Evolutionary conservation across 2,797 vertebrate genomes (phyloP).

Genomic region (Numenius phaeopus): DNA sequence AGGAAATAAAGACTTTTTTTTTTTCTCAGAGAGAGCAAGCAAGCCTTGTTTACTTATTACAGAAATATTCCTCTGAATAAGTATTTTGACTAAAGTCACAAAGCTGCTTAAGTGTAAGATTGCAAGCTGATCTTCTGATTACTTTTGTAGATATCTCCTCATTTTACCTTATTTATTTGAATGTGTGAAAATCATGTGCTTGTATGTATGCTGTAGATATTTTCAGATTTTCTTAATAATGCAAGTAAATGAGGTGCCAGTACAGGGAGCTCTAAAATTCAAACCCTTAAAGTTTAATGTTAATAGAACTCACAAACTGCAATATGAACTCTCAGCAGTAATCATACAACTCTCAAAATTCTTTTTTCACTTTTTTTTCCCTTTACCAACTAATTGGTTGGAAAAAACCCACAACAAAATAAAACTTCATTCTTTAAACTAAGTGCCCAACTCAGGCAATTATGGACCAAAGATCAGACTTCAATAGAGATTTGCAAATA

Average conservation of each 20-base stretch:
- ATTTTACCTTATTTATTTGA: slow-evolving; percentile 16
- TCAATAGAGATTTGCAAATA: background rate
- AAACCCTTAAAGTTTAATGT: background rate
- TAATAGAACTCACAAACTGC: background rate
- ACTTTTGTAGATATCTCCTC: background rate
- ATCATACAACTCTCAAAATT: background rate
- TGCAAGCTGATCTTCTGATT: background rate
- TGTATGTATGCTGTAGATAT: background rate
- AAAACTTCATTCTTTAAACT: background rate
- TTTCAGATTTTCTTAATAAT: slow-evolving; percentile 14
- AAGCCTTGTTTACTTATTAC: background rate
- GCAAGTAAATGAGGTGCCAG: background rate
- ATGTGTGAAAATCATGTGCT: background rate
- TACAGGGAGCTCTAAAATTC: background rate
- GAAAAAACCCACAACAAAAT: background rate
- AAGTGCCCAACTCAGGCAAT: background rate
- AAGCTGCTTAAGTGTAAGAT: background rate
- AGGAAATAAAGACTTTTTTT: background rate
- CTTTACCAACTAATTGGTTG: background rate
- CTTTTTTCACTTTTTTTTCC: background rate
- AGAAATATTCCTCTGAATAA: background rate
- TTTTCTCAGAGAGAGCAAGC: background rate
- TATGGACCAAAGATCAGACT: background rate
- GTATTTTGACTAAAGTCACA: slow-evolving; percentile 20
- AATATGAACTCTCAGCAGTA: background rate